These are phyloP conservation scores for Notiomystis cincta DNA, from an alignment of 2,113 vertebrate species.

Conservation along the genomic window DNA sequence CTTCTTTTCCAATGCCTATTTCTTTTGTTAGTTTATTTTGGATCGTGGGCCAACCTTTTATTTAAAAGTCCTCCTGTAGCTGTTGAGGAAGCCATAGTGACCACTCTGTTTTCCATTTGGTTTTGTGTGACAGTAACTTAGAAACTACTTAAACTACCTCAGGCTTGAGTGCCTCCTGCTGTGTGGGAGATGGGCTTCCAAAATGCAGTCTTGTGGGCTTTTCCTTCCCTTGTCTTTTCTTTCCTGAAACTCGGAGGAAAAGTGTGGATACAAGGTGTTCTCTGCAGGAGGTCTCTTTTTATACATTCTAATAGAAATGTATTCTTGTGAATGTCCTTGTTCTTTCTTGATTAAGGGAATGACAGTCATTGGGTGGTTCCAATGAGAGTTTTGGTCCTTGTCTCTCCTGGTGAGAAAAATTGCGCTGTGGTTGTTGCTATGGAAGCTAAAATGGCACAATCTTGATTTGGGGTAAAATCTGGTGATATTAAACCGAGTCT, in stretches of 20 bases:
- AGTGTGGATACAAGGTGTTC: neutral
- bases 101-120: neutral
- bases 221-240: neutral
- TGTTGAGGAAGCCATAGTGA: neutral
- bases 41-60: neutral
- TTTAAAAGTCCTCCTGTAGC: neutral
- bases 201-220: neutral
- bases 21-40: neutral
- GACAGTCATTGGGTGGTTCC: neutral
- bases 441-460: neutral
- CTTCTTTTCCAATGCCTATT: neutral
- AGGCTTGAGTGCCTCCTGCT: neutral
- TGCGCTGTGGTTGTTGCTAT: neutral
- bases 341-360: neutral
- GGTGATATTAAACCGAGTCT: rapidly evolving
- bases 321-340: neutral
- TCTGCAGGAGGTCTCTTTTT: neutral
- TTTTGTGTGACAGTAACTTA: neutral
- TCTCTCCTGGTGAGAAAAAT: neutral
- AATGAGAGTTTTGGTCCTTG: neutral
- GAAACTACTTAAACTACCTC: neutral
- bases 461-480: neutral
- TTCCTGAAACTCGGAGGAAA: neutral
- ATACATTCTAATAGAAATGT: neutral
- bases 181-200: neutral